A percentile compares a stretch with the other conserved stretches of the same genome.
These are phyloP conservation scores for Channa striata DNA, from an alignment of 2,797 vertebrate species.

Conservation along the genomic window DNA sequence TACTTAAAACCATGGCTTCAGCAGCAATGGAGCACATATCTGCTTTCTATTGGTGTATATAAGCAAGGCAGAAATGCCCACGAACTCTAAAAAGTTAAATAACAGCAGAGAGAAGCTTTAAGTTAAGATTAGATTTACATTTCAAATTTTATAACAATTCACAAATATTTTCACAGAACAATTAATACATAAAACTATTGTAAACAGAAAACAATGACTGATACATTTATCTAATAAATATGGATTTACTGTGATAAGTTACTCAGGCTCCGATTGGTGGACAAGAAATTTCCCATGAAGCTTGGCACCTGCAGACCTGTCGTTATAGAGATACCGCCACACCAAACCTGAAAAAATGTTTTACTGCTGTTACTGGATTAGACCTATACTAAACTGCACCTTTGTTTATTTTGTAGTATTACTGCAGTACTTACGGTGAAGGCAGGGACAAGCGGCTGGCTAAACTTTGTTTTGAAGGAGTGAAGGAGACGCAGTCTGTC, in stretches of 20 bases:
- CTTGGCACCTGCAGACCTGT: conserved; percentile 94
- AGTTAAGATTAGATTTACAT: neutral
- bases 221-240: neutral
- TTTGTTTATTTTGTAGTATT: neutral
- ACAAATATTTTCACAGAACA: neutral
- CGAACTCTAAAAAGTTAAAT: too few species aligned
- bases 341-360: conserved; percentile 89
- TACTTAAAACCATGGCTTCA: too few species aligned
- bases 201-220: neutral
- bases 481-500: conserved; percentile 90
- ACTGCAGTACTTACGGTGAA: conserved; percentile 89
- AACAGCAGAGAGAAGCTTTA: neutral
- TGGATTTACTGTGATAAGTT: conserved; percentile 38
- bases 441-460: conserved; percentile 91
- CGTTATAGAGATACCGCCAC: conserved; percentile 88
- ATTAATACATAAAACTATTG: neutral
- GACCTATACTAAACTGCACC: too few species aligned
- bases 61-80: too few species aligned
- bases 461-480: conserved; percentile 92
- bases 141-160: neutral
- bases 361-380: neutral
- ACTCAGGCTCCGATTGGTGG: conserved; percentile 74
- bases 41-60: too few species aligned
- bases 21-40: too few species aligned
- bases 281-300: conserved; percentile 89